Conservation (phyloP, 2,113 vertebrate genomes). For the Zapus hudsonius region DNA sequence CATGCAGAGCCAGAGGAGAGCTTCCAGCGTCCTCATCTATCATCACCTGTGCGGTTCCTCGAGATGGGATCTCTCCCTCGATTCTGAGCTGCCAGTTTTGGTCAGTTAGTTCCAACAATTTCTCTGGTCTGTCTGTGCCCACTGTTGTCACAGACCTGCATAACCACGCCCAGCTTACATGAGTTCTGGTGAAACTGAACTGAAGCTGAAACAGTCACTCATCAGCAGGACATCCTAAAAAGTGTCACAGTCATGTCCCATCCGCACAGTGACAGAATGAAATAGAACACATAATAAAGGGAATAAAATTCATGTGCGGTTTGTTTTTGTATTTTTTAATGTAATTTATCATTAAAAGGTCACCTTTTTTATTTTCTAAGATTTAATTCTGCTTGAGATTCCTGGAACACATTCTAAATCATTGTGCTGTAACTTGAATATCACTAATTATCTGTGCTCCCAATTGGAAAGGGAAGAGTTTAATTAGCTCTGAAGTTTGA, state of each 20-base stretch:
- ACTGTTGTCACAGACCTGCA: too few relatives aligned
- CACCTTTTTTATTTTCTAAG: constrained; percentile 55
- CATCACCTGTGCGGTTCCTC: too few relatives aligned
- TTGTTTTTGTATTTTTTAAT: not conserved
- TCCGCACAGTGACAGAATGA: not conserved
- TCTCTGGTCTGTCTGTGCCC: too few relatives aligned
- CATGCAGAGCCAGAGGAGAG: too few relatives aligned
- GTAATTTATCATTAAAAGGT: not conserved
- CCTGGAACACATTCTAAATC: constrained; percentile 47
- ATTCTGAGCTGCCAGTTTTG: too few relatives aligned
- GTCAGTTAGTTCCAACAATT: too few relatives aligned
- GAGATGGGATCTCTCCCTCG: too few relatives aligned
- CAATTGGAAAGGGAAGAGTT: not conserved
- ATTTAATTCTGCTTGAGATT: constrained; percentile 32
- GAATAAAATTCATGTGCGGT: not conserved
- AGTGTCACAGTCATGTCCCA: not conserved
- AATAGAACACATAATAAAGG: not conserved
- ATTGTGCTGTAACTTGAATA: not conserved
- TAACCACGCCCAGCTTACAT: too few relatives aligned
- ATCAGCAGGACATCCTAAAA: not conserved
- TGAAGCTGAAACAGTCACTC: not conserved
- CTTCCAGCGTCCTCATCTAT: too few relatives aligned
- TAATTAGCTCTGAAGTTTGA: constrained; percentile 48
- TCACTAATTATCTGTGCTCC: constrained; percentile 23
- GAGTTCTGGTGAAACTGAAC: too few relatives aligned